Conservation (phyloP, 2,888 invertebrate genomes). For the Salticus scenicus region DNA sequence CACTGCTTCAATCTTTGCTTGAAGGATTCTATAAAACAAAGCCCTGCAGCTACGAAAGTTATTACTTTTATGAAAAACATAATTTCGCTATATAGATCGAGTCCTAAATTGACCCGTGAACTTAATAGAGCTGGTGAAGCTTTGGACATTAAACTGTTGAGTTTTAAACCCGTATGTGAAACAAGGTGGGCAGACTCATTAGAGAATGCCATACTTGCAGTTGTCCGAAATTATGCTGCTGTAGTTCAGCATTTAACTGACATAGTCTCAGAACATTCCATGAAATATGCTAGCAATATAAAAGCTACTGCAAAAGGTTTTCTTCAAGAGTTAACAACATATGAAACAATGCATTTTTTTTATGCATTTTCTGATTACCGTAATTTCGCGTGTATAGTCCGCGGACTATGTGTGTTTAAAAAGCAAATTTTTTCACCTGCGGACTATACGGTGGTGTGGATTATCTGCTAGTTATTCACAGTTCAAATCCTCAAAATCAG, state of each 20-base stretch:
- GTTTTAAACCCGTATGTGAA: slow-evolving; percentile 5
- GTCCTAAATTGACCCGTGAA: slow-evolving; percentile 18
- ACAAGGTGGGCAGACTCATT: slow-evolving; percentile 19
- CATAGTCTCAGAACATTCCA: background rate
- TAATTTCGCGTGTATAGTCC: too few relatives aligned
- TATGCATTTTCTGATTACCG: slow-evolving; percentile 5
- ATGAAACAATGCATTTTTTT: background rate
- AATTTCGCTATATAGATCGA: background rate
- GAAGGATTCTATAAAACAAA: slow-evolving; percentile 10
- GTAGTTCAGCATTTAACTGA: slow-evolving; percentile 12
- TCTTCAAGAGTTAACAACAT: background rate
- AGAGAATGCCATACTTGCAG: background rate
- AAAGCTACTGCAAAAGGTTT: background rate
- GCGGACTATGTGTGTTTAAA: too few relatives aligned
- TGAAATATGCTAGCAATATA: background rate
- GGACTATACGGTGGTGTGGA: too few relatives aligned
- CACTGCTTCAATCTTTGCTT: slow-evolving; percentile 5
- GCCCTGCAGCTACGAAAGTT: background rate
- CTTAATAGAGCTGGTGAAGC: slow-evolving; percentile 5
- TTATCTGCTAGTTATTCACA: too few relatives aligned
- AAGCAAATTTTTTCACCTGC: too few relatives aligned
- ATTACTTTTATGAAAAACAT: background rate
- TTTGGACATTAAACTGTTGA: background rate
- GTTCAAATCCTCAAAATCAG: too few relatives aligned
- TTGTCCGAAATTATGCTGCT: background rate